Base-by-base conservation (phyloP, 2,888 invertebrate species). In the Drosophila siamana region DNA sequence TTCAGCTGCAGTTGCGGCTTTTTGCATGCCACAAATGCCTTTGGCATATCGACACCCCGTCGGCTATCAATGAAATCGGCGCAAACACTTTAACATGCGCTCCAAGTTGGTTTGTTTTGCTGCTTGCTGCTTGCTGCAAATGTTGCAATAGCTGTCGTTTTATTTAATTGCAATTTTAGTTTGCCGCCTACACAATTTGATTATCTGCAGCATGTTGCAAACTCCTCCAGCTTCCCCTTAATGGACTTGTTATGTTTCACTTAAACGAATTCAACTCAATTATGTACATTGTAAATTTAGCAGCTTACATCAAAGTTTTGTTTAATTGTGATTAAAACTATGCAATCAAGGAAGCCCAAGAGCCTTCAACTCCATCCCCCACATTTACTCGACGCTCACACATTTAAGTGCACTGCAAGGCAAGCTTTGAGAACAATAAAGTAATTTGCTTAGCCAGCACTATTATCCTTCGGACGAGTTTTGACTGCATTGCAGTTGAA, bases 171-270 rank as follows among this genome's bases (percentile, higher is more conserved):
- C 48, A 70, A 66, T 72, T 74, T 69, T 44, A 56, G 65, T 66
- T 74, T 64, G 69, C 56, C 64, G 78, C 66, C 57, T 69, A 47
- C 41, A 40, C 69, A 77, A 80, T 69, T 82, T 71, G 71, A 72
- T 77, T 77, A 72, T 77, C 33, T 61, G 43, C 19, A 60, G 48
- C 66, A 28, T 11, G 28, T 16, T 7, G 13, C 51, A 46, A 6
- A 6, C 28, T 26, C 28, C 8, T 16, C 41, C 41, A 48, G 19
- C 41, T 44, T 55, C 13, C 54, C 55, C 64, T 68, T 80, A 81
- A 81, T 83, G 81, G 70, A 80, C 67, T 81, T 81, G 78, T 80
- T 75, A 59, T 81, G 81, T 81, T 78, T 67, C 43, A 40, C 40
- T 55, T 59, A 66, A 69, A 55, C 70, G 47, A 55, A 65, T 51